A percentile compares a stretch with the other conserved stretches of the same genome.
These are phyloP conservation scores for Caenorhabditis uteleia DNA, from an alignment of 2,888 invertebrate genomes.

Conservation along the genomic window DNA sequence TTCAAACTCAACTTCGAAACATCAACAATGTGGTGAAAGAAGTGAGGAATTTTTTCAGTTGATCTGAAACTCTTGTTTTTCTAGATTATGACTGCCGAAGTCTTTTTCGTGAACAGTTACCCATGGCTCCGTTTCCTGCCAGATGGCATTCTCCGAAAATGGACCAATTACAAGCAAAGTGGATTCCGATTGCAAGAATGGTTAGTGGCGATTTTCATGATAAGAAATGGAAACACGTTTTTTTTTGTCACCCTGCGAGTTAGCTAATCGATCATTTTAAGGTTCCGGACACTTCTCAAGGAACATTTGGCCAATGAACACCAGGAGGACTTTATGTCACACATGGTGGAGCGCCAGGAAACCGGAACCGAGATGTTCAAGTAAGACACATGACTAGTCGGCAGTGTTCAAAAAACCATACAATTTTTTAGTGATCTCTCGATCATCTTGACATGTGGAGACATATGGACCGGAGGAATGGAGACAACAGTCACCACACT, in stretches of 20 bases:
- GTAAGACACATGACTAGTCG: slow-evolving; percentile 7
- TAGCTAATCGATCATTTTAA: too few relatives aligned
- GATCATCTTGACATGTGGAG: slow-evolving; percentile 59
- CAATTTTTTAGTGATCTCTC: slow-evolving; percentile 56
- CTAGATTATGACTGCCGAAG: slow-evolving; percentile 45
- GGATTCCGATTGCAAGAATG: slow-evolving; percentile 62
- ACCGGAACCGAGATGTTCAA: slow-evolving; percentile 24
- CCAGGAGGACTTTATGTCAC: slow-evolving; percentile 38
- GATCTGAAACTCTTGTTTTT: background rate
- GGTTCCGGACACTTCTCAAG: slow-evolving; percentile 33
- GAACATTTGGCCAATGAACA: slow-evolving; percentile 29
- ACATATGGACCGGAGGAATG: slow-evolving; percentile 69
- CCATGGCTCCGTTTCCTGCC: slow-evolving; percentile 51
- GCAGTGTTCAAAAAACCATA: too few relatives aligned
- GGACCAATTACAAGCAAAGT: slow-evolving; percentile 54
- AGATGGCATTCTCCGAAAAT: slow-evolving; percentile 38
- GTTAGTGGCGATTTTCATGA: too few relatives aligned
- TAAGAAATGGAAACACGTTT: background rate
- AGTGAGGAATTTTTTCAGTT: background rate
- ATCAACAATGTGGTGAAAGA: slow-evolving; percentile 44
- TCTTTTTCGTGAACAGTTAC: slow-evolving; percentile 59
- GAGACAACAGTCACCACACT: slow-evolving; percentile 66
- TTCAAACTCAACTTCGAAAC: slow-evolving; percentile 24
- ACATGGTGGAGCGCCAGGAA: slow-evolving; percentile 37
- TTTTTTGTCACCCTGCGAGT: background rate